A percentile compares a stretch with the other conserved stretches of the same genome.
phyloP scores from a whole-genome alignment of 2,888 invertebrate species.

The Lycia hirtaria region DNA sequence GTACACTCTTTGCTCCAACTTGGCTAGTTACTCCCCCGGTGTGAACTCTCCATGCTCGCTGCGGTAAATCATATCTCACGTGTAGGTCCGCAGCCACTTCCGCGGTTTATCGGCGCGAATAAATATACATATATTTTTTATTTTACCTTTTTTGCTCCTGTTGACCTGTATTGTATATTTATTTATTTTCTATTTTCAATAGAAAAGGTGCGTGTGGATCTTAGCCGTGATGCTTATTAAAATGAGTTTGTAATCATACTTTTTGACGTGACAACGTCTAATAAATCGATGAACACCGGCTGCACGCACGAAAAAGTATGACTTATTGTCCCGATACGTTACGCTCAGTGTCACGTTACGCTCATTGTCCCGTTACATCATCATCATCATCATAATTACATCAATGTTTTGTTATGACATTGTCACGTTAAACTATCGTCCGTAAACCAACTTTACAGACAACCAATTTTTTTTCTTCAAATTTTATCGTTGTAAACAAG shows the following conservation, averaged over 20 bases:
- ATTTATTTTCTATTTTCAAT: neutral
- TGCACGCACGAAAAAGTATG: too few relatives aligned
- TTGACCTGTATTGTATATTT: neutral
- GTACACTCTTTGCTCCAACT: neutral
- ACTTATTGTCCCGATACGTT: too few relatives aligned
- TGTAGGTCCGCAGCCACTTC: constrained; percentile 24
- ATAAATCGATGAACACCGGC: too few relatives aligned
- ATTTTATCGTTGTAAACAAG: too few relatives aligned
- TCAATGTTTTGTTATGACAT: too few relatives aligned
- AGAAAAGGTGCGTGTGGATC: neutral
- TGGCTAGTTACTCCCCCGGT: neutral
- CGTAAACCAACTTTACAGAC: too few relatives aligned
- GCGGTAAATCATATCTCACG: constrained; percentile 38
- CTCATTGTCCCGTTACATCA: too few relatives aligned
- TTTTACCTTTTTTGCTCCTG: constrained; percentile 1
- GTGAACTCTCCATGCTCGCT: constrained; percentile 14
- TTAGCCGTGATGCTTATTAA: neutral
- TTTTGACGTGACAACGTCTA: too few relatives aligned
- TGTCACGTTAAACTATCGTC: too few relatives aligned
- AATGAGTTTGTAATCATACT: neutral
- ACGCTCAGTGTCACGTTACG: too few relatives aligned
- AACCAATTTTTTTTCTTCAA: too few relatives aligned
- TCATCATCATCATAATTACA: too few relatives aligned
- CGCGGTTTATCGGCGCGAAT: constrained; percentile 23
- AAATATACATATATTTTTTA: constrained; percentile 19